Evolutionary conservation across 2,797 vertebrate genomes (phyloP).

Genomic region (Phataginus tetradactyla): DNA sequence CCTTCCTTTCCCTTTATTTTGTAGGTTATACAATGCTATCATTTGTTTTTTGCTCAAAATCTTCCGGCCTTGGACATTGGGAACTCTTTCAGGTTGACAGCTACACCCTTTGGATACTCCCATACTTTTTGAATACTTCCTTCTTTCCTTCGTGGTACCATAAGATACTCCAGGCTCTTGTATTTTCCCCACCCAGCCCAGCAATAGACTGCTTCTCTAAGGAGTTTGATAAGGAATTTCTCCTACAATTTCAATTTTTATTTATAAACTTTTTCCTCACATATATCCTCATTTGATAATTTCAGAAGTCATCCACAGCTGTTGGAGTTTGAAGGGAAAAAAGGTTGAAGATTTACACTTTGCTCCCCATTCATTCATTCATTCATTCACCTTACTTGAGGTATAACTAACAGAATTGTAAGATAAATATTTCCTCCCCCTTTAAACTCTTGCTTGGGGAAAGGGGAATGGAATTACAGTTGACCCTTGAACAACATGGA

Average conservation of each 20-base stretch:
- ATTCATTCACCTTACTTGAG: neutral
- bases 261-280: neutral
- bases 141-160: neutral
- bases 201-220: neutral
- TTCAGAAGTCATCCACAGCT: neutral
- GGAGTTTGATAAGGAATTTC: neutral
- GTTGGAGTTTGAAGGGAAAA: neutral
- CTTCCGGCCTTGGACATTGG: neutral
- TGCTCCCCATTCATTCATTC: neutral
- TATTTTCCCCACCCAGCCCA: neutral
- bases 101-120: neutral
- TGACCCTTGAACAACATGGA: no score
- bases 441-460: conserved; percentile 21
- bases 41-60: neutral
- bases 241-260: neutral
- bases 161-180: neutral
- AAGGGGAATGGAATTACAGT: neutral
- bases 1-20: neutral
- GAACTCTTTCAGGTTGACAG: neutral
- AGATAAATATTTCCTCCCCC: neutral
- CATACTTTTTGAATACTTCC: neutral
- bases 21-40: neutral
- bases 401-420: neutral
- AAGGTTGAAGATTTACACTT: neutral
- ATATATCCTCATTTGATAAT: neutral